These are phyloP conservation scores for Lysiphlebus fabarum DNA, from an alignment of 1,140 invertebrate genomes.

Conservation along the genomic window DNA sequence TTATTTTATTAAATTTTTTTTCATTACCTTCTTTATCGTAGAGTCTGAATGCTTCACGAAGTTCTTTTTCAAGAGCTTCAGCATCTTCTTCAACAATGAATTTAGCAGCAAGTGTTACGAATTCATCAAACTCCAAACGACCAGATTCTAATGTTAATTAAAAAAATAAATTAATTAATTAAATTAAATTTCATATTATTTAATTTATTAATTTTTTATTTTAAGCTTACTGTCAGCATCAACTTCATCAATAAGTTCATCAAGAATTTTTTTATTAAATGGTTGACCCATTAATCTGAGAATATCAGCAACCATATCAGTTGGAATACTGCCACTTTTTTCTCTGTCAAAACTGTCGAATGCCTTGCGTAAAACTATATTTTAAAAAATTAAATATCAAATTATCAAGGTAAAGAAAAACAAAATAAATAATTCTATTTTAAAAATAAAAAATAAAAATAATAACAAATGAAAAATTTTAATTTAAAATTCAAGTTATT, in stretches of 20 bases:
- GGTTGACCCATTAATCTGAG: conserved; percentile 92
- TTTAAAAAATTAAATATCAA: conserved; percentile 17
- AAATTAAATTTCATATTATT: not conserved
- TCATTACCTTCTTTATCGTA: conserved; percentile 77
- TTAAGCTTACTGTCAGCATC: conserved; percentile 85
- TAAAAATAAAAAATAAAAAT: conserved; percentile 7
- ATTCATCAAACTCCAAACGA: conserved; percentile 91
- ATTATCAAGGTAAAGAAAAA: conserved; percentile 3
- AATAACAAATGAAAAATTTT: too few species aligned
- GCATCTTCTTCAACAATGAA: conserved; percentile 94
- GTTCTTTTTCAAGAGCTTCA: conserved; percentile 87
- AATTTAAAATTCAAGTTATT: not conserved
- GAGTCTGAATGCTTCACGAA: conserved; percentile 87
- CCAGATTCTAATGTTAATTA: conserved; percentile 73
- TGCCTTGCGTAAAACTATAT: conserved; percentile 81
- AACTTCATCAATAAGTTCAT: conserved; percentile 92
- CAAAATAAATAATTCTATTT: not conserved
- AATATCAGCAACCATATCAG: conserved; percentile 92
- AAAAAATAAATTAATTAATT: not conserved
- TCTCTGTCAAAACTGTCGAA: conserved; percentile 96
- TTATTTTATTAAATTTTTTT: not conserved
- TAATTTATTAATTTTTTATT: not conserved
- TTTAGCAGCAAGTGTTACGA: conserved; percentile 87
- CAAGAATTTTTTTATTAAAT: conserved; percentile 91
- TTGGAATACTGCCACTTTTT: conserved; percentile 88